Evolutionary conservation across 2,888 invertebrate genomes (phyloP).

Genomic region (Tenthredo amoena): DNA sequence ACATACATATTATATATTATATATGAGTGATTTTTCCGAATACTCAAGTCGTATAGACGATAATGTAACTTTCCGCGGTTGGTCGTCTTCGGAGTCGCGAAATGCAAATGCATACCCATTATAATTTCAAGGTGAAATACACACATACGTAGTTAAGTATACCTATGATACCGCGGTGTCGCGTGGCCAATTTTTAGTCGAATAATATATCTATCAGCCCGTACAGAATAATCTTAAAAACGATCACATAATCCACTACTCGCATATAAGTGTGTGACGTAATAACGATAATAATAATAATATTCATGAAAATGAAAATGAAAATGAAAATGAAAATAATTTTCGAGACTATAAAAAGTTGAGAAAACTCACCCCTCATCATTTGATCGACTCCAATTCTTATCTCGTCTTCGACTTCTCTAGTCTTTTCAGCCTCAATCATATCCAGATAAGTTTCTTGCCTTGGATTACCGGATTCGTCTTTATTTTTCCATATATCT

Average conservation of each 20-base stretch:
- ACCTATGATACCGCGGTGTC: neutral
- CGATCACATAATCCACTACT: slow-evolving; percentile 17
- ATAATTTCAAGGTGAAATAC: slow-evolving; percentile 26
- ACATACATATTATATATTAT: neutral
- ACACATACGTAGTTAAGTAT: neutral
- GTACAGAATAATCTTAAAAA: neutral
- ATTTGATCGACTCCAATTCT: slow-evolving; percentile 90
- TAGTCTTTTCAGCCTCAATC: slow-evolving; percentile 90
- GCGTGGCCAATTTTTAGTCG: slow-evolving; percentile 20
- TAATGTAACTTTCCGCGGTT: slow-evolving; percentile 8
- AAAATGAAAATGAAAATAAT: neutral
- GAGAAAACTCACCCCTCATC: slow-evolving; percentile 82
- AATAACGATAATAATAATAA: neutral
- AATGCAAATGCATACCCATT: slow-evolving; percentile 23
- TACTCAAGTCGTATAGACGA: neutral
- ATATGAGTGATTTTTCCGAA: neutral
- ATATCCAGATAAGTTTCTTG: slow-evolving; percentile 91
- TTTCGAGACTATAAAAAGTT: neutral
- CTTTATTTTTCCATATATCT: slow-evolving; percentile 91
- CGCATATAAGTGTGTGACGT: neutral
- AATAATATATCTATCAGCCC: neutral
- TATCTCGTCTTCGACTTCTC: slow-evolving; percentile 90
- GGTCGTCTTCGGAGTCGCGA: neutral
- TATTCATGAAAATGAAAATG: neutral
- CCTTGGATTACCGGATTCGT: slow-evolving; percentile 86